A percentile compares a stretch with the other conserved stretches of the same genome.
Conservation (phyloP, 2,113 vertebrate genomes). For the Siniperca chuatsi region DNA sequence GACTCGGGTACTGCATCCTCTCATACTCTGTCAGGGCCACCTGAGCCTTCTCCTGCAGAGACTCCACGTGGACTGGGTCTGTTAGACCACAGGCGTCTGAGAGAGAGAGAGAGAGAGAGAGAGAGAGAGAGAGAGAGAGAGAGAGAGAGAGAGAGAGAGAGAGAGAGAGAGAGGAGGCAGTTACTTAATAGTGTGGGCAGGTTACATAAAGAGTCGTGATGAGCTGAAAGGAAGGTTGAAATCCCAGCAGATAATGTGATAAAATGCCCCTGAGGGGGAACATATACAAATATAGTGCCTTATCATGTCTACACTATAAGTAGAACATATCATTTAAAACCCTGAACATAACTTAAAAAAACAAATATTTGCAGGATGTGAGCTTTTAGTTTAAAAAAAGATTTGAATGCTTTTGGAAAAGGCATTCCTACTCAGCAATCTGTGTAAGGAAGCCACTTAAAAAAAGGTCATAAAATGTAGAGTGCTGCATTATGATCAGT, state of each 20-base stretch:
- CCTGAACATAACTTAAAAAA: not conserved
- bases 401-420: not conserved
- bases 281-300: slow-evolving; percentile 18
- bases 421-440: not conserved
- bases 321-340: not conserved
- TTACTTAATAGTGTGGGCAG: slow-evolving; percentile 73
- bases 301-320: not conserved
- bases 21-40: slow-evolving; percentile 95
- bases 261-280: slow-evolving; percentile 10
- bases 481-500: slow-evolving; percentile 10
- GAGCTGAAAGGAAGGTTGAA: slow-evolving; percentile 42
- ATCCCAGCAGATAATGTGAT: slow-evolving; percentile 30
- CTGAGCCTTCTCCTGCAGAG: slow-evolving; percentile 96
- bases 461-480: not conserved
- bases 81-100: slow-evolving; percentile 95
- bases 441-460: not conserved
- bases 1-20: slow-evolving; percentile 91
- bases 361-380: not conserved
- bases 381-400: not conserved
- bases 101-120: not conserved
- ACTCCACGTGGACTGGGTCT: slow-evolving; percentile 92
- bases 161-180: slow-evolving; percentile 30
- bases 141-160: not conserved
- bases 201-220: slow-evolving; percentile 77
- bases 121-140: not conserved